Evolutionary conservation across 1,140 invertebrate genomes (phyloP).

Genomic region (Drosophila murphyi): DNA sequence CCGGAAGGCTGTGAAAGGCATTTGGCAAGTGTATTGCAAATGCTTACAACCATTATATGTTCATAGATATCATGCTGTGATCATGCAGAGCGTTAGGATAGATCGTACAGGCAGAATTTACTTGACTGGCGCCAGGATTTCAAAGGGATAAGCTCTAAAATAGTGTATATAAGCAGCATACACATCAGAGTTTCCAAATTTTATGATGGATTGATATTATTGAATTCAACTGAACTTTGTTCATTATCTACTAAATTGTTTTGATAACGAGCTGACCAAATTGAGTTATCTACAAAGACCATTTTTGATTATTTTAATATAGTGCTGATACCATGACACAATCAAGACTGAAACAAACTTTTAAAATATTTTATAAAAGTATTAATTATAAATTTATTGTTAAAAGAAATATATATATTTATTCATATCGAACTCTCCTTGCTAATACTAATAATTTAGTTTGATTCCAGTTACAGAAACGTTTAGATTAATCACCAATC

Average conservation of each 20-base stretch:
- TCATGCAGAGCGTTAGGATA: constrained; percentile 36
- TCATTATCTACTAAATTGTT: background rate
- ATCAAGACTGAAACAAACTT: too few species aligned
- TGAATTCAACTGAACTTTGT: background rate
- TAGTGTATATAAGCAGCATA: constrained; percentile 14
- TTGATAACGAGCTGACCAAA: background rate
- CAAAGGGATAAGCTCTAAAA: constrained; percentile 45
- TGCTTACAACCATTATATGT: background rate
- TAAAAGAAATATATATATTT: too few species aligned
- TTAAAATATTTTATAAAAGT: too few species aligned
- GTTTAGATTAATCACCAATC: too few species aligned
- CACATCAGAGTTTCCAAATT: background rate
- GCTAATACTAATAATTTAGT: too few species aligned
- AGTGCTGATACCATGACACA: too few species aligned
- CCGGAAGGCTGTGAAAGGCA: constrained; percentile 69
- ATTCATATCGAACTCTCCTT: too few species aligned
- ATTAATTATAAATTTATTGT: too few species aligned
- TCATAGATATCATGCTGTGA: constrained; percentile 40
- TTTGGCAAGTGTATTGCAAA: constrained; percentile 37
- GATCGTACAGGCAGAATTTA: background rate
- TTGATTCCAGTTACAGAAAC: too few species aligned
- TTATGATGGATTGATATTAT: too few species aligned
- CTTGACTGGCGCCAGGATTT: constrained; percentile 49
- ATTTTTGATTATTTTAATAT: background rate
- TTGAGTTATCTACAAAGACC: background rate